These are phyloP conservation scores for Cynaeus angustus DNA, from an alignment of 2,888 invertebrate genomes.

Conservation along the genomic window DNA sequence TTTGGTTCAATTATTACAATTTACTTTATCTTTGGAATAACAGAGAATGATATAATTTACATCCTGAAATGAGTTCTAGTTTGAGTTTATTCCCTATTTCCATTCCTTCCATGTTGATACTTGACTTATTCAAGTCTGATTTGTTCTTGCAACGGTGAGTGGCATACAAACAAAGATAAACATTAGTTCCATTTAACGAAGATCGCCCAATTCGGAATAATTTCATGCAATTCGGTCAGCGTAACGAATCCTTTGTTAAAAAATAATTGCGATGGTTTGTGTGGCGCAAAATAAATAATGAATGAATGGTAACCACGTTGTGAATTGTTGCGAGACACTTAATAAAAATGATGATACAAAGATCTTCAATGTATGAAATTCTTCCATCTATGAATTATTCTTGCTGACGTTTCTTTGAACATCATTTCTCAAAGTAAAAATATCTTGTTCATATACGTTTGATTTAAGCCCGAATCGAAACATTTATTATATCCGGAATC, in stretches of 20 bases:
- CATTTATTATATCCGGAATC: slow-evolving; percentile 42
- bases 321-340: slow-evolving; percentile 5
- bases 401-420: slow-evolving; percentile 43
- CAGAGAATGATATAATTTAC: slow-evolving; percentile 36
- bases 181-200: slow-evolving; percentile 39
- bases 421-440: slow-evolving; percentile 45
- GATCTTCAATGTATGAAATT: slow-evolving; percentile 37
- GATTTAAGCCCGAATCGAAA: slow-evolving; percentile 48
- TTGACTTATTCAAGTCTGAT: slow-evolving; percentile 44
- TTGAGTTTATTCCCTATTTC: slow-evolving; percentile 42
- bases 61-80: slow-evolving; percentile 36
- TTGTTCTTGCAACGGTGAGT: slow-evolving; percentile 34
- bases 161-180: slow-evolving; percentile 47
- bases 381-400: slow-evolving; percentile 44
- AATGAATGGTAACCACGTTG: no score
- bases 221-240: background rate
- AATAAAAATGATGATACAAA: slow-evolving; percentile 26
- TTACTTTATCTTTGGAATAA: slow-evolving; percentile 31
- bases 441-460: slow-evolving; percentile 47
- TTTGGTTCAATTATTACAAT: slow-evolving; percentile 37
- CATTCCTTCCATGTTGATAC: slow-evolving; percentile 45
- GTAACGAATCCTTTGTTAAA: background rate
- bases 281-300: background rate
- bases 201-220: slow-evolving; percentile 18
- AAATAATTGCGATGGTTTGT: background rate